Base-by-base conservation (phyloP, 2,888 invertebrate species). In the Lithophane leautieri region DNA sequence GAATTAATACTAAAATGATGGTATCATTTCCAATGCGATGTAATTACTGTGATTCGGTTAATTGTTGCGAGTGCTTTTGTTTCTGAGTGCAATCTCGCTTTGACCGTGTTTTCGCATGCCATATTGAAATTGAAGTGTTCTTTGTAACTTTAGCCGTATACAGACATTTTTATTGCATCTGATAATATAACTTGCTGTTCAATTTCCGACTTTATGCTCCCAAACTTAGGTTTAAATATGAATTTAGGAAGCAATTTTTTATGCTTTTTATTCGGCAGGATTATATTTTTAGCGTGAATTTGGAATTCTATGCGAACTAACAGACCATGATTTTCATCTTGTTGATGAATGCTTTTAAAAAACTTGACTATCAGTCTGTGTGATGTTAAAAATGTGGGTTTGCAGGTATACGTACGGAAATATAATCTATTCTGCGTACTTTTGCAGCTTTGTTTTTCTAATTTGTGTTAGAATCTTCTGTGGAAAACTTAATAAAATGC, bases 1-100 rank as follows among this genome's bases (percentile, higher is more conserved):
- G 86, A 92, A 92, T 91, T 86, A 91, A 93, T 92, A 79, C 91
- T 91, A 89, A 89, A 94, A 94, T 92, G 95, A 94, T 93, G 92
- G 93, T 95, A 96, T 96, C 95, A 91, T 90, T 96, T 96, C 94
- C 95, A 95, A 94, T 94, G 91, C 89, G 86, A 90, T 91, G 92
- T 94, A 95, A 96, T 95, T 95, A 96, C 94, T 92, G 92, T 94
- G 93, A 95, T 95, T 93, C 93, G 88, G 91, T 94, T 96, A 96
- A 96, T 96, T 96, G 95, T 94, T 93, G 89, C 90, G 91, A 88
- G 91, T 92, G 90, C 92, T 92, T 95, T 95, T 95, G 94, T 94
- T 94, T 94, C 86, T 88, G 89, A 93, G 91, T 91, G 91, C 91
- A 90, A 89, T 91, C 90, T 93, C 91, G 90, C 96, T 96, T 96